Percentiles rank a stretch among this genome's conserved stretches.
Conservation (phyloP, 2,113 vertebrate genomes). For the Xiphophorus hellerii region DNA sequence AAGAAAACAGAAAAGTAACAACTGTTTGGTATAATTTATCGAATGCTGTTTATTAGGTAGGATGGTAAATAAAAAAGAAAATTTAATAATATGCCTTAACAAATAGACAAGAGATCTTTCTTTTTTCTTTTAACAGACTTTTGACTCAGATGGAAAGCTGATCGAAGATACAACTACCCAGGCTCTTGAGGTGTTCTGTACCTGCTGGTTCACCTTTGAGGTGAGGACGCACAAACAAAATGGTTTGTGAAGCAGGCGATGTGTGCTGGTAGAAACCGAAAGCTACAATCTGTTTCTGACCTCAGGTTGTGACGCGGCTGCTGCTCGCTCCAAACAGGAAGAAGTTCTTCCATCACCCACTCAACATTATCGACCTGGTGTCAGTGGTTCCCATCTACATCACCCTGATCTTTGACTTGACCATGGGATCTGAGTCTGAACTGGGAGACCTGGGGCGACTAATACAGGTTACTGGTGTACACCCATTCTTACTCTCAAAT, state of each 20-base stretch:
- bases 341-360: constrained; percentile 92
- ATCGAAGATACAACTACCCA: constrained; percentile 85
- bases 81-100: background rate
- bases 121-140: constrained; percentile 41
- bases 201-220: constrained; percentile 98
- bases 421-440: constrained; percentile 81
- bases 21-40: background rate
- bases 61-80: too few relatives aligned
- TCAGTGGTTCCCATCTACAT: constrained; percentile 95
- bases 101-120: background rate
- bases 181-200: constrained; percentile 92
- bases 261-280: background rate
- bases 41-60: background rate
- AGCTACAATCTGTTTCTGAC: background rate
- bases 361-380: constrained; percentile 95
- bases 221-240: constrained; percentile 23
- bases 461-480: constrained; percentile 76
- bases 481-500: background rate
- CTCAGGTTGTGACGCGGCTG: constrained; percentile 88
- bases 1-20: background rate
- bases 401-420: constrained; percentile 86
- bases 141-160: constrained; percentile 81
- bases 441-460: constrained; percentile 90
- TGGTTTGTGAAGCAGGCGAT: background rate
- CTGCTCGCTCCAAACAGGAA: constrained; percentile 90